phyloP scores from a whole-genome alignment of 92 coral and sea anemone species.

The Siderastrea siderea region DNA sequence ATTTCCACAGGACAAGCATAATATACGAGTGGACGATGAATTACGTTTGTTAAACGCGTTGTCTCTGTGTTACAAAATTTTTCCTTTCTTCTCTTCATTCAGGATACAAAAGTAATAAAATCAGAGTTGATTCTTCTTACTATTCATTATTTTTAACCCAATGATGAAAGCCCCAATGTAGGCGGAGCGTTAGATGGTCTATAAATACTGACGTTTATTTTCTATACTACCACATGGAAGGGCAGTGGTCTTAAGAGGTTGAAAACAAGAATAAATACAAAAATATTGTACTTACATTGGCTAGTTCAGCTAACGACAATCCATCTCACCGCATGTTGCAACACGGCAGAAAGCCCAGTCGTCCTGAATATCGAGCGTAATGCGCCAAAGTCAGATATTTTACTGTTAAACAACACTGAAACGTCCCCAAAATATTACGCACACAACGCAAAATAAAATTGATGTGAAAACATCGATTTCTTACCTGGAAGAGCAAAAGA shows the following conservation, averaged over 20 bases:
- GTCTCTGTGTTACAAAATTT: too few species aligned
- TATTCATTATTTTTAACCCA: background rate
- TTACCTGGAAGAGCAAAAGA: slow-evolving; percentile 18
- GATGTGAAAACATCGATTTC: background rate
- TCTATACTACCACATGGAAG: background rate
- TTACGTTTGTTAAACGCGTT: too few species aligned
- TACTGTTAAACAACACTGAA: background rate
- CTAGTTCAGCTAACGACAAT: background rate
- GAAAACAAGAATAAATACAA: background rate
- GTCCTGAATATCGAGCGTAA: slow-evolving; percentile 12
- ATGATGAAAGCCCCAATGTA: background rate
- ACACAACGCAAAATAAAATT: background rate
- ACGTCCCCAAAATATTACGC: background rate
- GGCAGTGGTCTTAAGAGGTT: background rate
- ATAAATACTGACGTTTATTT: background rate
- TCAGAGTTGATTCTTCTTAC: background rate
- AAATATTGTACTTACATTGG: slow-evolving; percentile 13
- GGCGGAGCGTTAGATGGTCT: background rate
- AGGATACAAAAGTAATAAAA: too few species aligned
- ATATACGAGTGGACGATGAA: too few species aligned
- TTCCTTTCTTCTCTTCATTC: too few species aligned
- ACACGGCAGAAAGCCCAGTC: slow-evolving; percentile 8
- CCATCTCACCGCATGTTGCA: slow-evolving; percentile 32
- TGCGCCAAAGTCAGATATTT: background rate
- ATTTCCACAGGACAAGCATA: too few species aligned